Evolutionary conservation across 2,113 vertebrate species (phyloP).

Genomic region (Elanus axillaris): DNA sequence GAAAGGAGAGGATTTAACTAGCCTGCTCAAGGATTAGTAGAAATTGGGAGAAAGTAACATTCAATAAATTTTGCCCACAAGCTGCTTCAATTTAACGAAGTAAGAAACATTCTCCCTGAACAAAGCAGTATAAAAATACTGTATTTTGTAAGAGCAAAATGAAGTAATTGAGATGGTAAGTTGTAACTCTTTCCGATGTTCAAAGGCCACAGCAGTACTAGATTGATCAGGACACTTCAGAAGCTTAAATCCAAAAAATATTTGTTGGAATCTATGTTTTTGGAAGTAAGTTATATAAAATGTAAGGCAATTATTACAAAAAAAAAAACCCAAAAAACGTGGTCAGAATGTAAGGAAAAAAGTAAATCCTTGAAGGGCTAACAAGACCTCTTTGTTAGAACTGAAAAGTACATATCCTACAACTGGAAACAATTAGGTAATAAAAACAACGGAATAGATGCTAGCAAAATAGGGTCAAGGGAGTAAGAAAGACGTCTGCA

Average conservation of each 20-base stretch:
- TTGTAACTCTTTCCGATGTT: not conserved
- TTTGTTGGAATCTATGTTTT: not conserved
- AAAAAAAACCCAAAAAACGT: not conserved
- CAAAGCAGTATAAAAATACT: not conserved
- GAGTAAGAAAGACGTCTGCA: not conserved
- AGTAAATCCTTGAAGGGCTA: not conserved
- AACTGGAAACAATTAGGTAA: not conserved
- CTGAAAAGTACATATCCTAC: not conserved
- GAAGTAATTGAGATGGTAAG: not conserved
- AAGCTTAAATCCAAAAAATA: not conserved
- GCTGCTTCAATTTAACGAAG: not conserved
- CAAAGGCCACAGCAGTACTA: not conserved
- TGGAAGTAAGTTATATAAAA: not conserved
- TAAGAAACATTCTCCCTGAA: not conserved
- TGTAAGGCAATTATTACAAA: not conserved
- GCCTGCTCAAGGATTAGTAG: not conserved
- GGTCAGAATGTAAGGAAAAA: not conserved
- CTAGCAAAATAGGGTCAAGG: not conserved
- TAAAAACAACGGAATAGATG: not conserved
- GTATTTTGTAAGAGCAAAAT: not conserved
- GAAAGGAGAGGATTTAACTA: not conserved
- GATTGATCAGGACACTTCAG: not conserved
- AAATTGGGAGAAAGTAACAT: not conserved
- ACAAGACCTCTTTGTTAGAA: not conserved
- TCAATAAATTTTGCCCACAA: not conserved